Base-by-base conservation (phyloP, 2,888 invertebrate species). In the Yponomeuta malinellus region DNA sequence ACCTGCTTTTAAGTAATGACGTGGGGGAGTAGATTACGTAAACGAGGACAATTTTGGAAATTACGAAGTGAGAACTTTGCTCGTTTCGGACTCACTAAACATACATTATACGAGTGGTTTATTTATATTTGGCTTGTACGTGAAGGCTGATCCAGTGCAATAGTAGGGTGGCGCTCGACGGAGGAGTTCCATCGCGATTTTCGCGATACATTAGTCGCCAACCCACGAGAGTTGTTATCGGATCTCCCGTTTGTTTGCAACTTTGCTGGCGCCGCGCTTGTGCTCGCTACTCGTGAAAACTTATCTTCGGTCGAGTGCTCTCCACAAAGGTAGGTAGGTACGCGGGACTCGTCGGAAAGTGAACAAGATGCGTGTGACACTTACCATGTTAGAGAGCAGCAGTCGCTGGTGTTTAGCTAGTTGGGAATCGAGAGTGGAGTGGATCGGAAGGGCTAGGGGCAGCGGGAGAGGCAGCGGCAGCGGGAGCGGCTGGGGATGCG, bases 371-470 rank as follows among this genome's bases (percentile, higher is more conserved):
- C 23, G 29, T 68, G 69, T 10, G 70, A 68, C 59, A 90, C 90
- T 92, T 86, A 92, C 92, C 92, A 92, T 92, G 89, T 92, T 92
- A 87, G 92, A 91, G 91, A 92, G 91, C 90, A 90, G 91, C 88
- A 90, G 85, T 76, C 90, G 86, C 81, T 90, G 91, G 82, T 90
- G 90, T 87, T 92, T 92, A 88, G 86, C 90, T 83, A 89, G 79
- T 86, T 91, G 90, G 76, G 89, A 88, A 77, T 91, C 91, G 81
- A 90, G 84, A 85, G 23, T 33, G 33, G 89, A 81, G 85, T 89
- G 90, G 87, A 92, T 83, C 77, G 91, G 92, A 78, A 88, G 86
- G 76, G 92, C 88, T 74, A 91, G 83, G 80, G 88, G 88, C 83
- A 87, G 85, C 83, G 86, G 92, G 79, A 90, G 90, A 78, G 90